Evolutionary conservation across 1,140 invertebrate genomes (phyloP), one percentile per base, ranked within the genome.

Genomic region (Neuroterus valhalla): DNA sequence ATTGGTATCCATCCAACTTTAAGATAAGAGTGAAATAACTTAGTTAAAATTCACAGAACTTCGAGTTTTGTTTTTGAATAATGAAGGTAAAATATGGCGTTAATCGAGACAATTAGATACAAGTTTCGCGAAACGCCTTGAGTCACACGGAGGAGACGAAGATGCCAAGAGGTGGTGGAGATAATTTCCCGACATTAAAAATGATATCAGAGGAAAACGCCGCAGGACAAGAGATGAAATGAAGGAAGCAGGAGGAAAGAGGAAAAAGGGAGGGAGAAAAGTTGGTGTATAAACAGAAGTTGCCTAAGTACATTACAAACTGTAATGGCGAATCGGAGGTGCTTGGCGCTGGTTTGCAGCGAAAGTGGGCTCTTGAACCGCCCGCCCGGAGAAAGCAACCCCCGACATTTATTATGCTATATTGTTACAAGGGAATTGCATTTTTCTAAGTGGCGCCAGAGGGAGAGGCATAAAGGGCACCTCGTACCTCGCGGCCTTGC

Each of bases 221-320:
- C 86, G 81, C 83, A 72, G 82, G 84, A 84, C 82, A 81, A 84
- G 82, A 81, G 84, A 84, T 84, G 84, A 85, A 85, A 82, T 78
- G 80, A 76, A 70, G 71, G 71, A 46, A 15, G 21, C 26, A 17
- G 55, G 12, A n/a, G 46, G 19, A 23, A 71, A 55, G 69, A 31
- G 44, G 74, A 72, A 45, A 71, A 66, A 62, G 68, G 42, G 68
- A 48, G 72, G 70, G 81, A 80, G 83, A 85, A 90, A 90, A 89
- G 85, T 89, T 89, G 85, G 87, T 88, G 82, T 89, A 90, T 90
- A 90, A 90, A 90, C 89, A 90, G 85, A 89, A 90, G 88, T 90
- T 89, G 83, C 85, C 84, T 89, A 89, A 90, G 88, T 89, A 89
- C 87, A 89, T 90, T 90, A 90, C 86, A 89, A 90, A 87, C 84